phyloP scores from a whole-genome alignment of 2,888 invertebrate genomes.

The Lampropteryx suffumata region DNA sequence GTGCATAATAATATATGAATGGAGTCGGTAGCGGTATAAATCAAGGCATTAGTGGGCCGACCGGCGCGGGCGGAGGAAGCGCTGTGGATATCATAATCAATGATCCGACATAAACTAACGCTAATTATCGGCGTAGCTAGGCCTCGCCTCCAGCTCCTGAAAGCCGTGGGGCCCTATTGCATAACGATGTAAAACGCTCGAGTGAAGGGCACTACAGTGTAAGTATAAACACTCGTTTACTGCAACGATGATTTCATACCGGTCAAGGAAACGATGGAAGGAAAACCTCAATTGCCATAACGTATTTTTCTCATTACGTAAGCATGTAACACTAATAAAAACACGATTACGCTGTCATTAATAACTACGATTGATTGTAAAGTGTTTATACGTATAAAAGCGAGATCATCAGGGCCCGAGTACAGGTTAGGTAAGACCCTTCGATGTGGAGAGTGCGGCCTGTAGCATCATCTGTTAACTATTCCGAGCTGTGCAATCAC shows the following conservation, averaged over 20 bases:
- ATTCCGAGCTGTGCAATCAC: conserved; percentile 44
- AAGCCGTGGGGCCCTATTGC: conserved; percentile 54
- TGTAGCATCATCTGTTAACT: conserved; percentile 44
- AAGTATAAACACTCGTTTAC: conserved; percentile 63
- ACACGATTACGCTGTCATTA: conserved; percentile 38
- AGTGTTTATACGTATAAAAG: conserved; percentile 41
- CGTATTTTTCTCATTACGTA: conserved; percentile 40
- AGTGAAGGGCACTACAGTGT: conserved; percentile 59
- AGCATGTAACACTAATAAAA: conserved; percentile 39
- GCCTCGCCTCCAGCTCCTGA: conserved; percentile 48
- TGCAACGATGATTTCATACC: conserved; percentile 69
- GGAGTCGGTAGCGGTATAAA: conserved; percentile 55
- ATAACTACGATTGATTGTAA: conserved; percentile 39
- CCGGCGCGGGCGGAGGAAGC: conserved; percentile 49
- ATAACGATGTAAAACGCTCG: conserved; percentile 58
- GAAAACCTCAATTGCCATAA: conserved; percentile 51
- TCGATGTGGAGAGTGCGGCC: conserved; percentile 38
- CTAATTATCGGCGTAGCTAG: conserved; percentile 44
- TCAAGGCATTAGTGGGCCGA: conserved; percentile 59
- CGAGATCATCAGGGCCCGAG: conserved; percentile 47
- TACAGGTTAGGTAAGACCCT: conserved; percentile 58
- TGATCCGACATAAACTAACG: conserved; percentile 44
- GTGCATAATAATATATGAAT: conserved; percentile 46
- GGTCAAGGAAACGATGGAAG: conserved; percentile 69
- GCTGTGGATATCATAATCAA: conserved; percentile 57